A percentile compares a stretch with the other conserved stretches of the same genome.
phyloP scores from a whole-genome alignment of 2,113 vertebrate species.

The Lontra canadensis region DNA sequence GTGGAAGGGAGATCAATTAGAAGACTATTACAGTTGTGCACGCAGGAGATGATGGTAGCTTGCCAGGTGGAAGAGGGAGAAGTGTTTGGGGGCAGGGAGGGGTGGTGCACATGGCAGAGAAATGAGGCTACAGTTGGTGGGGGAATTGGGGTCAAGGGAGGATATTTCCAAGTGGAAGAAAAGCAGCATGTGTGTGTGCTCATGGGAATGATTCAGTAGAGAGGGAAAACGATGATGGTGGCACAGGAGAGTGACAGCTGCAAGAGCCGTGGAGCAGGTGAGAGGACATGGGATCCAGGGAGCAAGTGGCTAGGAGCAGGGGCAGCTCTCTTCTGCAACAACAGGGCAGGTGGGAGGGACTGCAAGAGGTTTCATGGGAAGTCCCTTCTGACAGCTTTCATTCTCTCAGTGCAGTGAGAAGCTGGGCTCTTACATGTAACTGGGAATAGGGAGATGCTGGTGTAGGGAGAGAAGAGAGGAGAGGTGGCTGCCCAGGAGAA shows the following conservation, averaged over 20 bases:
- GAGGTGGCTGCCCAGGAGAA: neutral
- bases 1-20: neutral
- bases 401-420: neutral
- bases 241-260: neutral
- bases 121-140: neutral
- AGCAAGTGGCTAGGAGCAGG: neutral
- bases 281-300: neutral
- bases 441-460: neutral
- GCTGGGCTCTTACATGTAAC: neutral
- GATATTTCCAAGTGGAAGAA: neutral
- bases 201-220: neutral
- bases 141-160: neutral
- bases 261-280: neutral
- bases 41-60: neutral
- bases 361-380: rapidly evolving
- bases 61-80: neutral
- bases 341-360: neutral
- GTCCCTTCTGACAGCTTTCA: neutral
- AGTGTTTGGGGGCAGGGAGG: neutral
- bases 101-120: neutral
- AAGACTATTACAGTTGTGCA: neutral
- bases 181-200: neutral
- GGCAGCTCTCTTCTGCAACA: neutral
- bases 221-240: neutral
- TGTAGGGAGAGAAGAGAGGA: neutral